Evolutionary conservation across 2,797 vertebrate genomes (phyloP).

Genomic region (Pseudotriccus pelzelni): DNA sequence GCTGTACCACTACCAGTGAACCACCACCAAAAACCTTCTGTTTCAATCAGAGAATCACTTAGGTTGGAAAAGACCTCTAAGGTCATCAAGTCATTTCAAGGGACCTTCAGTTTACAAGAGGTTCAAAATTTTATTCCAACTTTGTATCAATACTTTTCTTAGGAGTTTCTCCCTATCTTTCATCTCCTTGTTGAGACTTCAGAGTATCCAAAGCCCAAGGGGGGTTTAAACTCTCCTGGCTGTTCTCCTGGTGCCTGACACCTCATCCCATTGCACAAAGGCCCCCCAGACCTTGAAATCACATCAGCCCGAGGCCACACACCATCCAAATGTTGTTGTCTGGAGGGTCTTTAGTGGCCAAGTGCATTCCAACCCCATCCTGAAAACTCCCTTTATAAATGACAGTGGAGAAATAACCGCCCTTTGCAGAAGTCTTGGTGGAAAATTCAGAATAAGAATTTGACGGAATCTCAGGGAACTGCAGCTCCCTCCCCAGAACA

Average conservation of each 20-base stretch:
- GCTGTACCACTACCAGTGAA: accelerated
- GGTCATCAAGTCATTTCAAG: not conserved
- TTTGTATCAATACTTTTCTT: not conserved
- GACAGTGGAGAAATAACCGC: not conserved
- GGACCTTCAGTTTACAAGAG: not conserved
- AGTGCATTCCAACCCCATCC: not conserved
- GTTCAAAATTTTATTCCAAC: not conserved
- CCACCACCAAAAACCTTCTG: not conserved
- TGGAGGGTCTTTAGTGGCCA: not conserved
- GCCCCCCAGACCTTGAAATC: not conserved
- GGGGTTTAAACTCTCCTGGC: not conserved
- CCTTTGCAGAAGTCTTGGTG: not conserved
- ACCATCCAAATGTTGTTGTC: not conserved
- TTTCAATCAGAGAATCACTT: not conserved
- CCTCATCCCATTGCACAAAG: accelerated
- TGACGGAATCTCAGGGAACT: not conserved
- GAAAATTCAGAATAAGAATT: not conserved
- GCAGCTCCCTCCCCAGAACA: not conserved
- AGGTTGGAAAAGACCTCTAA: not conserved
- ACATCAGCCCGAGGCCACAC: not conserved
- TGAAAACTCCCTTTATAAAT: not conserved
- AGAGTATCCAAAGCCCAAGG: not conserved
- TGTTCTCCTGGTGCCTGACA: not conserved
- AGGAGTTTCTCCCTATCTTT: not conserved
- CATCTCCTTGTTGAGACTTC: not conserved